phyloP scores from a whole-genome alignment of 2,113 vertebrate species.

The Callithrix jacchus region DNA sequence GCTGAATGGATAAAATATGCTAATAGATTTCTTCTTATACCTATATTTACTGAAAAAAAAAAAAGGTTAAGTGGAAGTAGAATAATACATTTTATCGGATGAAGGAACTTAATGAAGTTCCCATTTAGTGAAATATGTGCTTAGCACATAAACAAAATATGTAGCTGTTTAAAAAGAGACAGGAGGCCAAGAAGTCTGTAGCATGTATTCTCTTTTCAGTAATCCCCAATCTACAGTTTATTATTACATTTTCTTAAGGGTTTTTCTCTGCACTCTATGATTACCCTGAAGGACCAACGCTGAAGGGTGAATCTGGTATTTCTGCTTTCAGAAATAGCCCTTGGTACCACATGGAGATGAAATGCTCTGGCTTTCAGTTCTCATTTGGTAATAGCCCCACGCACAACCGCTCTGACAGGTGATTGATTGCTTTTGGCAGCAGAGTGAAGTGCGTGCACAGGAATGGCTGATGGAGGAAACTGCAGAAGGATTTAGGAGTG shows the following conservation, averaged over 20 bases:
- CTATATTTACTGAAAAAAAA: neutral
- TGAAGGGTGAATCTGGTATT: neutral
- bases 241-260: slow-evolving; percentile 18
- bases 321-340: slow-evolving; percentile 27
- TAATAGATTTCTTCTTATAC: neutral
- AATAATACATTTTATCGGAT: neutral
- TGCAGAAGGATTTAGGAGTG: neutral
- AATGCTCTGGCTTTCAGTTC: neutral
- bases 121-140: neutral
- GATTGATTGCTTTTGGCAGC: neutral
- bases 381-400: neutral
- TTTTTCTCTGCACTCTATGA: slow-evolving; percentile 4
- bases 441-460: neutral
- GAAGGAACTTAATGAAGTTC: slow-evolving; percentile 18
- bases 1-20: neutral
- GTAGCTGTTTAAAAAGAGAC: neutral
- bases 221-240: neutral
- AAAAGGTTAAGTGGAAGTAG: neutral
- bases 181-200: neutral
- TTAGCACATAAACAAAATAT: neutral
- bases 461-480: neutral
- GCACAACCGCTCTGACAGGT: neutral
- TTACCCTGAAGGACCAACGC: neutral
- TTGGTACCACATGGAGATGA: neutral
- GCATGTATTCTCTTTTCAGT: neutral